phyloP scores from a whole-genome alignment of 2,888 invertebrate species.

The Strigamia maritima region DNA sequence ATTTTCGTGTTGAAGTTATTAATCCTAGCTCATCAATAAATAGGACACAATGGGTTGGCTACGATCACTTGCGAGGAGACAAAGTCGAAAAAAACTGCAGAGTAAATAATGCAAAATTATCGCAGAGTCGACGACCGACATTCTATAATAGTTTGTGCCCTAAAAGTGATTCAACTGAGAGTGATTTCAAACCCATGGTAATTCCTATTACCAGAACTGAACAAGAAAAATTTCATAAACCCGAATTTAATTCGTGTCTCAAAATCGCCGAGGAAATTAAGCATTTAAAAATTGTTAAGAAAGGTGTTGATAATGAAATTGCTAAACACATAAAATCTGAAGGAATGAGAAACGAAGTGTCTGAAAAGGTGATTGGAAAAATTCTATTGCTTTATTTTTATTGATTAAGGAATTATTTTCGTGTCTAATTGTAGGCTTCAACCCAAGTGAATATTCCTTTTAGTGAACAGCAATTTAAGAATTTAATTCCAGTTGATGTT shows the following conservation, averaged over 20 bases:
- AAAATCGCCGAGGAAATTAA: conserved; percentile 16
- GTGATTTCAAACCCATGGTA: background rate
- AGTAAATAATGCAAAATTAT: background rate
- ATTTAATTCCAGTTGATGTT: background rate
- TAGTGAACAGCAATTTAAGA: background rate
- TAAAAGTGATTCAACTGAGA: background rate
- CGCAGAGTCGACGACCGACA: background rate
- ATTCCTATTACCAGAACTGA: background rate
- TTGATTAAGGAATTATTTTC: background rate
- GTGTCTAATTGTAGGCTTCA: background rate
- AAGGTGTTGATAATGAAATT: background rate
- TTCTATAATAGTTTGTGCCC: background rate
- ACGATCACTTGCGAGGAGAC: background rate
- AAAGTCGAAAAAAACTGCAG: background rate
- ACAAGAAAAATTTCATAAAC: background rate
- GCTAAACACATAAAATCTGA: background rate
- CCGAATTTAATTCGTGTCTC: conserved; percentile 18
- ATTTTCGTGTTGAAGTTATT: background rate
- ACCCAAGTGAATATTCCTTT: conserved; percentile 25
- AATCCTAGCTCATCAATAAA: background rate
- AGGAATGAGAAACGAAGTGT: background rate
- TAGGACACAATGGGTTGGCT: background rate
- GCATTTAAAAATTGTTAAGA: background rate
- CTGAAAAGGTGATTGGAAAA: background rate
- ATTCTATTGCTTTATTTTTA: background rate